These are phyloP conservation scores for Drosophila silvestris DNA, from an alignment of 2,888 invertebrate species.

Conservation along the genomic window DNA sequence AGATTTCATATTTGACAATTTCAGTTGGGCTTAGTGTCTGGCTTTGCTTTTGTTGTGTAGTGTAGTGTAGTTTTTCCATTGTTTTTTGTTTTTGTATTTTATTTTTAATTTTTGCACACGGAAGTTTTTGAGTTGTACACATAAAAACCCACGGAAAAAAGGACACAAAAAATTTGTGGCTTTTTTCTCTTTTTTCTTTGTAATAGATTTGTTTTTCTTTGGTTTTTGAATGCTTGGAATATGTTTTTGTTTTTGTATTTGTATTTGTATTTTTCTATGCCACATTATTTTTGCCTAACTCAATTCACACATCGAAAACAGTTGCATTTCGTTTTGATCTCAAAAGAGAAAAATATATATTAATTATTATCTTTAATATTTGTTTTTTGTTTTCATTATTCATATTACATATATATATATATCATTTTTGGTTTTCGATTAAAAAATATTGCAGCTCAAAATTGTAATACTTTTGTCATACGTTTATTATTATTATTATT, in stretches of 20 bases:
- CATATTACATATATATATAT: slow-evolving; percentile 25
- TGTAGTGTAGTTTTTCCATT: slow-evolving; percentile 44
- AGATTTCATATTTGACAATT: slow-evolving; percentile 79
- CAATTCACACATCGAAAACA: slow-evolving; percentile 80
- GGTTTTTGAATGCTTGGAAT: slow-evolving; percentile 75
- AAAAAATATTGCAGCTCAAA: slow-evolving; percentile 81
- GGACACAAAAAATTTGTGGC: slow-evolving; percentile 65
- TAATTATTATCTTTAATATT: slow-evolving; percentile 74
- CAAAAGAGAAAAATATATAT: slow-evolving; percentile 83
- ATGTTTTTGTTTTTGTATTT: slow-evolving; percentile 54
- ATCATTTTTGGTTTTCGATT: slow-evolving; percentile 65
- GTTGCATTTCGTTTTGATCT: slow-evolving; percentile 68
- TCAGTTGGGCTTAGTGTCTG: slow-evolving; percentile 79
- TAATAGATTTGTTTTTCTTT: slow-evolving; percentile 49
- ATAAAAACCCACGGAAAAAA: slow-evolving; percentile 67
- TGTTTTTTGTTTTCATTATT: slow-evolving; percentile 33
- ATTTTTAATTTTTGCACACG: slow-evolving; percentile 66
- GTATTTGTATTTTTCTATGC: slow-evolving; percentile 24
- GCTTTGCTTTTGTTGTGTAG: slow-evolving; percentile 69
- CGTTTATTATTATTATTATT: slow-evolving; percentile 49
- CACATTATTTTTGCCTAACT: slow-evolving; percentile 55
- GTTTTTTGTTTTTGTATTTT: slow-evolving; percentile 13
- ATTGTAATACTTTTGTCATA: slow-evolving; percentile 68
- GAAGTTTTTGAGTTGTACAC: slow-evolving; percentile 72
- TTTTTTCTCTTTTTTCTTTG: slow-evolving; percentile 38